Percentiles rank a stretch among this genome's conserved stretches.
Evolutionary conservation across 2,113 vertebrate genomes (phyloP).

Genomic region (Chauna torquata): DNA sequence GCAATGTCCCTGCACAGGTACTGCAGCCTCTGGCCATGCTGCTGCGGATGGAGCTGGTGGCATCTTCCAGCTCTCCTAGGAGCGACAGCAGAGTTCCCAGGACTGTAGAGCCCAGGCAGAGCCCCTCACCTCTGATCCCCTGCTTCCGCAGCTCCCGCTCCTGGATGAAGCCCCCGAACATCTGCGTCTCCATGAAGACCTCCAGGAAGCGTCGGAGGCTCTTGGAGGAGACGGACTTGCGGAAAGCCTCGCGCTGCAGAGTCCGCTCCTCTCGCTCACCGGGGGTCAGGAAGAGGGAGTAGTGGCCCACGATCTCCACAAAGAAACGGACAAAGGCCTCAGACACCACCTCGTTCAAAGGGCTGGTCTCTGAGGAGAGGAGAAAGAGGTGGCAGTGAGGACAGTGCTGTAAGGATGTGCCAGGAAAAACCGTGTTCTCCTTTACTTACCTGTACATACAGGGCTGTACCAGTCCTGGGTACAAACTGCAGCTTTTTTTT

Average conservation of each 20-base stretch:
- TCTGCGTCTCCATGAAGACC: conserved; percentile 97
- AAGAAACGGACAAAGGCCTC: conserved; percentile 98
- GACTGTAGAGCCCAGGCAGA: not conserved
- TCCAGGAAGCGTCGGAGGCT: conserved; percentile 92
- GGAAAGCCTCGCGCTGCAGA: conserved; percentile 86
- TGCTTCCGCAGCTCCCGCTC: conserved; percentile 90
- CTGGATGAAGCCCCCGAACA: conserved; percentile 92
- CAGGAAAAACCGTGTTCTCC: not conserved
- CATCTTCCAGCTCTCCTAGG: fast-evolving
- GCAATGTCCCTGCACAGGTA: fast-evolving
- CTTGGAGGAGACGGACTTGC: conserved; percentile 92
- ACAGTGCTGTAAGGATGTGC: not conserved
- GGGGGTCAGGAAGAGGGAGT: conserved; percentile 86
- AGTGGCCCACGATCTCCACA: conserved; percentile 86
- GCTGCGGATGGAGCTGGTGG: not conserved
- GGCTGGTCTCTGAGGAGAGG: conserved; percentile 58
- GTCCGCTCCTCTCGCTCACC: conserved; percentile 83
- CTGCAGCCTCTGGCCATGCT: not conserved
- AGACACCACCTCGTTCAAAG: conserved; percentile 88
- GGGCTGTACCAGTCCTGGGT: not conserved
- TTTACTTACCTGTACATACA: not conserved
- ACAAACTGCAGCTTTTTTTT: not conserved
- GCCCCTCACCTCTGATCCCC: conserved; percentile 83
- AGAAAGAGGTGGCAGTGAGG: not conserved
- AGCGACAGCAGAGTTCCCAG: not conserved